Evolutionary conservation across 2,888 invertebrate species (phyloP).

Genomic region (Sarcophaga rosellei): DNA sequence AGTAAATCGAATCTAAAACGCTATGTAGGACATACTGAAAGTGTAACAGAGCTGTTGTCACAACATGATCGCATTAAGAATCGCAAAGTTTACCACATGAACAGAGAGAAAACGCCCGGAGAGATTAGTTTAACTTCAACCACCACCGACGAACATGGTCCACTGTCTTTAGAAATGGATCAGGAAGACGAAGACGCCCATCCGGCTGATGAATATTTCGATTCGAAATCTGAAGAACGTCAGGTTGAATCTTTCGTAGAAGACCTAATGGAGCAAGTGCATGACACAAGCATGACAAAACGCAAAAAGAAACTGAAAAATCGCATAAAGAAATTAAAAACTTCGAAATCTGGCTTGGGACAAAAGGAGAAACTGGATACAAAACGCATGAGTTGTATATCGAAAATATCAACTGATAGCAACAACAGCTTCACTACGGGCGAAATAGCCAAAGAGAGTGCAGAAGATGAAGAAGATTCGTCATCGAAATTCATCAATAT

Average conservation of each 20-base stretch:
- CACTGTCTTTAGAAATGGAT: conserved; percentile 68
- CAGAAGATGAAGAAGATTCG: conserved; percentile 73
- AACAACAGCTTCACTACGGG: conserved; percentile 75
- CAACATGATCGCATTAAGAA: conserved; percentile 81
- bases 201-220: conserved; percentile 86
- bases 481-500: conserved; percentile 76
- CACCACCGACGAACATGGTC: conserved; percentile 72
- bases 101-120: conserved; percentile 76
- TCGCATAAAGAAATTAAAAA: conserved; percentile 71
- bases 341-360: conserved; percentile 65
- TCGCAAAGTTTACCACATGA: conserved; percentile 80
- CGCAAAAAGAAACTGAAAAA: conserved; percentile 65
- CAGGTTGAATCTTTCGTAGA: conserved; percentile 83
- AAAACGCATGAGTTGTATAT: conserved; percentile 80
- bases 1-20: conserved; percentile 76
- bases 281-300: conserved; percentile 72
- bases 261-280: conserved; percentile 83
- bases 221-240: conserved; percentile 69
- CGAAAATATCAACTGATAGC: conserved; percentile 81
- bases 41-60: conserved; percentile 78
- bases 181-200: conserved; percentile 82
- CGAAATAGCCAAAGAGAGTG: conserved; percentile 73
- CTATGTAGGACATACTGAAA: conserved; percentile 80
- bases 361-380: conserved; percentile 73
- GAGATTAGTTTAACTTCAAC: conserved; percentile 72